Conservation (phyloP, 2,888 invertebrate species). For the Rotaria macrura region DNA sequence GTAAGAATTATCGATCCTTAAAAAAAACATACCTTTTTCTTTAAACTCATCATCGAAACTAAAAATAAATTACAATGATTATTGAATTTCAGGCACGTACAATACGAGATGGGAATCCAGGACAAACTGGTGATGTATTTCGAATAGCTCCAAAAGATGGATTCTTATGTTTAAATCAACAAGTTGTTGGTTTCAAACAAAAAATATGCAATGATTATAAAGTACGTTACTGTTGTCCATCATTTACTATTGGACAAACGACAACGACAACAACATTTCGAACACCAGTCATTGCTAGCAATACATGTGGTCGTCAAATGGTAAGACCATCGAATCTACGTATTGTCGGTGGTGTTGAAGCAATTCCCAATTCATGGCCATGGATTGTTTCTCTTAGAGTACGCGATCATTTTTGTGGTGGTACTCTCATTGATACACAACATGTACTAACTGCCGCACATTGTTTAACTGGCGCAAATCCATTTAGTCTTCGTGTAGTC, state of each 20-base stretch:
- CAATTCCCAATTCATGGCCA: constrained; percentile 19
- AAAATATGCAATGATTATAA: neutral
- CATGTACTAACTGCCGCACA: constrained; percentile 5
- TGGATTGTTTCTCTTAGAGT: neutral
- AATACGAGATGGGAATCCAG: neutral
- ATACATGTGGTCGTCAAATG: neutral
- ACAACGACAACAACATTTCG: neutral
- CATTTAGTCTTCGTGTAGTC: neutral
- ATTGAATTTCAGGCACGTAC: neutral
- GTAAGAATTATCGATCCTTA: too few relatives aligned
- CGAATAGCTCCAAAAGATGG: neutral
- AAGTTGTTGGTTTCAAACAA: neutral
- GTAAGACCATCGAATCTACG: neutral
- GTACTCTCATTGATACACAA: neutral
- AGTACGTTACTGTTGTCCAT: constrained; percentile 16
- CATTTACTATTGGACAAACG: neutral
- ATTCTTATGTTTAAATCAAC: constrained; percentile 10
- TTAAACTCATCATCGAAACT: too few relatives aligned
- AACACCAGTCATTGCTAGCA: neutral
- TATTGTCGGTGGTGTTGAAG: constrained; percentile 20
- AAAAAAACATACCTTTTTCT: too few relatives aligned
- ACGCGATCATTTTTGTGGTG: constrained; percentile 15
- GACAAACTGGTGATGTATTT: neutral
- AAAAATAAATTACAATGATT: neutral
- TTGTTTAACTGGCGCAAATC: neutral